Percentiles rank a stretch among this genome's conserved stretches.
Evolutionary conservation across 2,113 vertebrate genomes (phyloP).

Genomic region (Podilymbus podiceps): DNA sequence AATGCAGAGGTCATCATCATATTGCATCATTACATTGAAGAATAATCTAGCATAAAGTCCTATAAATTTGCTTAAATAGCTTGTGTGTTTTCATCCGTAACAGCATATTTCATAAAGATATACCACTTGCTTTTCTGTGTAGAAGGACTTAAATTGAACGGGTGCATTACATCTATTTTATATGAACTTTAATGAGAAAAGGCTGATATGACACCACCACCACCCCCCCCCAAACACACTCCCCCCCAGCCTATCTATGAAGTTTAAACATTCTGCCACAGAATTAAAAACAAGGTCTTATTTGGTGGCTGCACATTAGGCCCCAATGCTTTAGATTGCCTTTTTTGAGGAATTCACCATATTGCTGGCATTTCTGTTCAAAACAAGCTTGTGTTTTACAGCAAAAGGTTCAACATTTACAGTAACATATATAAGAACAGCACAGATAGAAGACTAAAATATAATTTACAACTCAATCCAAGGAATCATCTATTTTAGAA

Average conservation of each 20-base stretch:
- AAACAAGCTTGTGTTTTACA: not conserved
- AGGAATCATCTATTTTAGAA: not conserved
- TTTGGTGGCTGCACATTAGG: not conserved
- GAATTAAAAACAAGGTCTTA: not conserved
- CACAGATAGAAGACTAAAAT: not conserved
- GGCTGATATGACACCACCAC: not conserved
- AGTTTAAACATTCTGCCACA: not conserved
- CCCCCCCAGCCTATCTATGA: not conserved
- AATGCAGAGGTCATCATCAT: constrained; percentile 41
- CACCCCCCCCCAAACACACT: too few species aligned
- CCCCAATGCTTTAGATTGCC: not conserved
- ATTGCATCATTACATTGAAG: constrained; percentile 47
- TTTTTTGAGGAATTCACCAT: not conserved
- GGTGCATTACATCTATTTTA: not conserved
- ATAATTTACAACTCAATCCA: not conserved
- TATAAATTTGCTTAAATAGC: constrained; percentile 60
- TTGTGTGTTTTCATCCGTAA: constrained; percentile 50
- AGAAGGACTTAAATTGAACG: constrained; percentile 22
- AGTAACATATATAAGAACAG: not conserved
- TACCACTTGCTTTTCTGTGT: not conserved
- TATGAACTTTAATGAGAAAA: constrained; percentile 30
- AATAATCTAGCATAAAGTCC: constrained; percentile 61
- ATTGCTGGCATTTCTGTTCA: not conserved
- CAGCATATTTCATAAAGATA: constrained; percentile 44
- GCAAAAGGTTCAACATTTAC: not conserved